Conservation (phyloP, 2,888 invertebrate species). For the Margaritifera margaritifera region DNA sequence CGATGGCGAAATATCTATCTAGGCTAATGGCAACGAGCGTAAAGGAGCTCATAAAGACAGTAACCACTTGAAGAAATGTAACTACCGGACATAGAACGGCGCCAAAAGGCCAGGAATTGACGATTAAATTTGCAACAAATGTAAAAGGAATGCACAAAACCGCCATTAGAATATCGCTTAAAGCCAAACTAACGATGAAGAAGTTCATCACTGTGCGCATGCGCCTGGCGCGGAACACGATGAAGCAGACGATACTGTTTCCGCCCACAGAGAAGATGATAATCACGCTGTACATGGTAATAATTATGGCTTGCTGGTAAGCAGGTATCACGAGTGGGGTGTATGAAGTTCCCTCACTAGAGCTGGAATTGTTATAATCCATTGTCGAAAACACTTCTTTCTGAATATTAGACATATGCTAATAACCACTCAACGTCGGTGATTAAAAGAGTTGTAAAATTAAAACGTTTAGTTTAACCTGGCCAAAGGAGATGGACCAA, state of each 20-base stretch:
- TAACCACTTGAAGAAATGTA: conserved; percentile 82
- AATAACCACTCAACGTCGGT: too few relatives aligned
- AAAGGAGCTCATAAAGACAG: conserved; percentile 84
- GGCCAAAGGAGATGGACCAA: too few relatives aligned
- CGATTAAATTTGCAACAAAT: conserved; percentile 84
- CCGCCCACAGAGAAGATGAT: conserved; percentile 73
- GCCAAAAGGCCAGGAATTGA: conserved; percentile 92
- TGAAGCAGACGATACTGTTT: conserved; percentile 83
- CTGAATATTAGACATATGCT: too few relatives aligned
- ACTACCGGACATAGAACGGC: conserved; percentile 86
- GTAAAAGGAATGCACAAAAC: conserved; percentile 74
- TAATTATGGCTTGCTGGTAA: conserved; percentile 69
- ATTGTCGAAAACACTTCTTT: too few relatives aligned
- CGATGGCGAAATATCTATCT: conserved; percentile 91
- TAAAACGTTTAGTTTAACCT: too few relatives aligned
- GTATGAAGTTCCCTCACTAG: too few relatives aligned
- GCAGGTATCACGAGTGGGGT: conserved; percentile 48
- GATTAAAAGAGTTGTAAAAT: too few relatives aligned
- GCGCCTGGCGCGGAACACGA: conserved; percentile 86
- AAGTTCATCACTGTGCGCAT: conserved; percentile 94
- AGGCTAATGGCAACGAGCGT: conserved; percentile 92
- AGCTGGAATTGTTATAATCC: too few relatives aligned
- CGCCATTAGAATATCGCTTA: conserved; percentile 73
- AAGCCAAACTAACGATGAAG: conserved; percentile 72
- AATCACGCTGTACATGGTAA: conserved; percentile 73